Percentiles rank a stretch among this genome's conserved stretches.
Evolutionary conservation across 2,888 invertebrate genomes (phyloP).

Genomic region (Lasius platythorax): DNA sequence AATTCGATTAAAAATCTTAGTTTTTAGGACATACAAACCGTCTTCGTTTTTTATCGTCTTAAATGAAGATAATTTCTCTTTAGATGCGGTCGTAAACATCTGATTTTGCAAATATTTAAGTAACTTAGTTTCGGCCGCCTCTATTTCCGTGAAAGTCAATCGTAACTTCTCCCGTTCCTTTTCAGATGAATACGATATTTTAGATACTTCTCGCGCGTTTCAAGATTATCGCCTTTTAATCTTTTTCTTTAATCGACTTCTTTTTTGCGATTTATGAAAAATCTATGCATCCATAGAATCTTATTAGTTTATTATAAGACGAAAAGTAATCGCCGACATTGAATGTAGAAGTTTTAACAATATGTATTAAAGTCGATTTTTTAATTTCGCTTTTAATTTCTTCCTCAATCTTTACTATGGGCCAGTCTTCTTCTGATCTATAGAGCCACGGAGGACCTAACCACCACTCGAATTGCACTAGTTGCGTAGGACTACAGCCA

Average conservation of each 20-base stretch:
- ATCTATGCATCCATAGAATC: conserved; percentile 25
- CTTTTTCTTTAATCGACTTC: neutral
- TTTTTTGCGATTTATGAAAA: neutral
- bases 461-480: conserved; percentile 47
- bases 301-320: neutral
- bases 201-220: neutral
- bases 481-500: conserved; percentile 59
- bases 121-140: too few relatives aligned
- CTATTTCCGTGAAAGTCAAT: too few relatives aligned
- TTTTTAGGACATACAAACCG: too few relatives aligned
- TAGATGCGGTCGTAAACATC: too few relatives aligned
- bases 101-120: too few relatives aligned
- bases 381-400: neutral
- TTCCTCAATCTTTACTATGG: neutral
- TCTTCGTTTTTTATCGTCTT: too few relatives aligned
- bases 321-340: neutral
- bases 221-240: neutral
- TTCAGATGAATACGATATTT: neutral
- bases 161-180: neutral
- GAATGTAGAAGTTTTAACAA: neutral
- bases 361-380: neutral
- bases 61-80: too few relatives aligned
- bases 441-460: neutral
- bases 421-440: neutral
- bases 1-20: too few relatives aligned